These are phyloP conservation scores for Sycophila texana DNA, from an alignment of 2,888 invertebrate species.

Conservation along the genomic window DNA sequence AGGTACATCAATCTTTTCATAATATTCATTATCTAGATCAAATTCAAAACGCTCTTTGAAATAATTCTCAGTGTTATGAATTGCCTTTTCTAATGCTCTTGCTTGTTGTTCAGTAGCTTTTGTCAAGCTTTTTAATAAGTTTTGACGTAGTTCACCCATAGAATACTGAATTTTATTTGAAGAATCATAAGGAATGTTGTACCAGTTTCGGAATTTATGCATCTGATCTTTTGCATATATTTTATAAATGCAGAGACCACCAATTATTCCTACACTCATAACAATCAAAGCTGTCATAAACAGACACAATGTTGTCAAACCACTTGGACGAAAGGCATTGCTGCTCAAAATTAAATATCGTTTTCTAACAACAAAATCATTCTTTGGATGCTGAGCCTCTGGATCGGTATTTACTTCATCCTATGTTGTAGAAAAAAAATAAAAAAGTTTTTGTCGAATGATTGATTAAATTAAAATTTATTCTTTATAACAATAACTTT, in stretches of 20 bases:
- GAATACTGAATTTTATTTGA: slow-evolving; percentile 64
- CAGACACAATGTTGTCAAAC: slow-evolving; percentile 82
- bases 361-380: slow-evolving; percentile 65
- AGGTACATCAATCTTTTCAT: slow-evolving; percentile 91
- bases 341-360: slow-evolving; percentile 75
- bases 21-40: slow-evolving; percentile 82
- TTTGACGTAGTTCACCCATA: slow-evolving; percentile 63
- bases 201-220: slow-evolving; percentile 81
- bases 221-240: slow-evolving; percentile 81
- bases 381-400: slow-evolving; percentile 73
- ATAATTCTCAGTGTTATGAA: slow-evolving; percentile 69
- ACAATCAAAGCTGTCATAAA: slow-evolving; percentile 85
- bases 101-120: slow-evolving; percentile 61
- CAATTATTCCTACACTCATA: slow-evolving; percentile 82
- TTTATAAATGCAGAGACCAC: slow-evolving; percentile 86
- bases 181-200: slow-evolving; percentile 80
- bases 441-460: too few species aligned
- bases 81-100: slow-evolving; percentile 57
- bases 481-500: too few species aligned
- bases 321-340: slow-evolving; percentile 78
- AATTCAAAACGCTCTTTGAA: slow-evolving; percentile 91
- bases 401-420: slow-evolving; percentile 74
- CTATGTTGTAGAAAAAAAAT: slow-evolving; percentile 54
- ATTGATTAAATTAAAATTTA: too few species aligned
- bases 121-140: slow-evolving; percentile 62